phyloP scores from a whole-genome alignment of 2,888 invertebrate genomes.

The Nomada ferruginata region DNA sequence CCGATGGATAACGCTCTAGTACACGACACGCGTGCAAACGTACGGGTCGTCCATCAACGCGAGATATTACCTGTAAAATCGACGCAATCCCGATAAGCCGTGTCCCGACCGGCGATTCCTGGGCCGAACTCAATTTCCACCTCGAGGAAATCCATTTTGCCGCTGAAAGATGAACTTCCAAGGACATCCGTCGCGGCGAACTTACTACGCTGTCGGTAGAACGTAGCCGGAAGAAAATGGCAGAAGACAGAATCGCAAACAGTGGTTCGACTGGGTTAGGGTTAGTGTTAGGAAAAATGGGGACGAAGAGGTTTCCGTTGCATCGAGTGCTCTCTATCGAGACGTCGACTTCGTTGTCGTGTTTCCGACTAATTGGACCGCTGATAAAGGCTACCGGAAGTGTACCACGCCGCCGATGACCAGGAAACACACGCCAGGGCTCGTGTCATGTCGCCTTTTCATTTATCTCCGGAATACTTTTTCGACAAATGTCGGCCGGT shows the following conservation, averaged over 20 bases:
- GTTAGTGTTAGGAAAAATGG: background rate
- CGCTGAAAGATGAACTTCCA: constrained; percentile 52
- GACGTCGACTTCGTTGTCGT: constrained; percentile 55
- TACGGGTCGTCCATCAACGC: constrained; percentile 27
- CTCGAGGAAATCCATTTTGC: constrained; percentile 43
- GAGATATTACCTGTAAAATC: constrained; percentile 49
- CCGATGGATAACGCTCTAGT: constrained; percentile 12
- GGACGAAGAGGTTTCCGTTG: constrained; percentile 22
- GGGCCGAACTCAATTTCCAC: constrained; percentile 48
- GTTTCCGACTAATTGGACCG: constrained; percentile 67
- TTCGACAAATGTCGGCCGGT: constrained; percentile 33
- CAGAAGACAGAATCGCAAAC: background rate
- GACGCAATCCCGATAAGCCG: constrained; percentile 49
- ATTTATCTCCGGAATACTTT: constrained; percentile 66
- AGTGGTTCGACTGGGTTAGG: too few species aligned
- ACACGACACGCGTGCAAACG: constrained; percentile 14
- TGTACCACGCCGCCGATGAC: constrained; percentile 59
- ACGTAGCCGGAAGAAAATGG: constrained; percentile 18
- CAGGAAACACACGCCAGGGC: constrained; percentile 33
- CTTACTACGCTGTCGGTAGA: constrained; percentile 26
- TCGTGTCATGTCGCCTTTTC: constrained; percentile 45
- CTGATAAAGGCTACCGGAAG: constrained; percentile 62
- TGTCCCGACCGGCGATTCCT: constrained; percentile 28
- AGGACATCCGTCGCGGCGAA: constrained; percentile 32
- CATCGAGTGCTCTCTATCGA: constrained; percentile 52